These are phyloP conservation scores for Mobula hypostoma DNA, from an alignment of 2,113 vertebrate species.

Conservation along the genomic window DNA sequence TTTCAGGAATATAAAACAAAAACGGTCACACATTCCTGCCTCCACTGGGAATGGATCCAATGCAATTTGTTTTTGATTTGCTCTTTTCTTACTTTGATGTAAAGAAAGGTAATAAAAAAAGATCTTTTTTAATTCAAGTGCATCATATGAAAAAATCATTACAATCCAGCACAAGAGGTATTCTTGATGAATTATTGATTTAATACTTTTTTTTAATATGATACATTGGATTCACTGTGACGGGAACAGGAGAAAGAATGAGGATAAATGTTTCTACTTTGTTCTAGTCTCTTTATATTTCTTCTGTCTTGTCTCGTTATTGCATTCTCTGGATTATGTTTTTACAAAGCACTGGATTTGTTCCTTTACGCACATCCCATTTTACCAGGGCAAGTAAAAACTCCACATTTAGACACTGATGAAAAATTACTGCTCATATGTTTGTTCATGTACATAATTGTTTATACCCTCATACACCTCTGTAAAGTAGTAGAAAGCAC, in stretches of 20 bases:
- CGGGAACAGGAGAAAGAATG: background rate
- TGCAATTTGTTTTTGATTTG: background rate
- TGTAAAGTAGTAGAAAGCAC: background rate
- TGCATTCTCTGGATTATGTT: background rate
- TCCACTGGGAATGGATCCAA: too few species aligned
- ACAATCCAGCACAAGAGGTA: background rate
- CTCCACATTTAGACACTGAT: too few species aligned
- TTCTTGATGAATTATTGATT: slow-evolving; percentile 2
- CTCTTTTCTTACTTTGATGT: background rate
- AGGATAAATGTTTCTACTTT: background rate
- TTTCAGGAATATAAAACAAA: too few species aligned
- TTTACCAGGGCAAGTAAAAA: too few species aligned
- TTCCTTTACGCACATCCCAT: background rate
- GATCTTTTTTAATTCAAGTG: background rate
- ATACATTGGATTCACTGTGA: background rate
- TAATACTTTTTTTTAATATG: background rate
- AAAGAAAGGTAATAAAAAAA: background rate
- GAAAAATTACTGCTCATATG: too few species aligned
- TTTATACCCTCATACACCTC: background rate
- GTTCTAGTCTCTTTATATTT: background rate
- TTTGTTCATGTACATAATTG: too few species aligned
- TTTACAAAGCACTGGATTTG: background rate
- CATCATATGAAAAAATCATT: background rate
- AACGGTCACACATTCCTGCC: too few species aligned
- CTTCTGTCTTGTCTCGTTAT: background rate